Base-by-base conservation (phyloP, 2,113 vertebrate species). In the Xiphophorus couchianus region DNA sequence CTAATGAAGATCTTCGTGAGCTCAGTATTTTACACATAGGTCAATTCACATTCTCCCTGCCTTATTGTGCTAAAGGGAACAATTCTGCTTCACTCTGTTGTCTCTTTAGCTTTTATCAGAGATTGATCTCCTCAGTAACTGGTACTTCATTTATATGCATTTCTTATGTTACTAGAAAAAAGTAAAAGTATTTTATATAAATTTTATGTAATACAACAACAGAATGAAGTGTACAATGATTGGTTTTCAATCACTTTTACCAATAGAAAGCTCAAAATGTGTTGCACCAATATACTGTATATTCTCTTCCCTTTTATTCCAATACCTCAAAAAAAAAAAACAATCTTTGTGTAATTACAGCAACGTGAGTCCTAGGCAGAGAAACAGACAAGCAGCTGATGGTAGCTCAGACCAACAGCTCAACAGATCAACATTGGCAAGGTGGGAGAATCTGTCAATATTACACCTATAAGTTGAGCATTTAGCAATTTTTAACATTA, bases 41-140 rank as follows among this genome's bases (percentile, higher is more conserved):
- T 73, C 42, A 25, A 72, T 78, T 64, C 30, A 78, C 65, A 73
- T 76, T 86, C 60, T 65, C 48, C 17, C 39, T 0, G 64, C 22
- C 72, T 84, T 80, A 78, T 84, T 84, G 75, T 27, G 48, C 66
- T 80, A 79, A 90, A 83, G 82, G 77, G 83, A 90, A 88, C 83
- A 84, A 83, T 73, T 15, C 30, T 30, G 66, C 37, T 39, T 58
- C 1, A 29, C 17, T 28, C 31, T 72, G 74, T 44, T 62, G 54
- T 76, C 28, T 39, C 76, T 81, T 86, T 74, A 11, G 62, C 71
- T 35, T 9, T 35, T 4, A 76, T 75, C 76, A 66, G 37, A 76
- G 28, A 31, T 14, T 44, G 22, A 29, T 28, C 15, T 70, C 31
- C 58, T 66, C 15, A 64, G 62, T 76, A 30, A 28, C 39, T 35